A percentile compares a stretch with the other conserved stretches of the same genome.
phyloP scores from a whole-genome alignment of 2,113 vertebrate genomes.

The Campylomormyrus numenius region DNA sequence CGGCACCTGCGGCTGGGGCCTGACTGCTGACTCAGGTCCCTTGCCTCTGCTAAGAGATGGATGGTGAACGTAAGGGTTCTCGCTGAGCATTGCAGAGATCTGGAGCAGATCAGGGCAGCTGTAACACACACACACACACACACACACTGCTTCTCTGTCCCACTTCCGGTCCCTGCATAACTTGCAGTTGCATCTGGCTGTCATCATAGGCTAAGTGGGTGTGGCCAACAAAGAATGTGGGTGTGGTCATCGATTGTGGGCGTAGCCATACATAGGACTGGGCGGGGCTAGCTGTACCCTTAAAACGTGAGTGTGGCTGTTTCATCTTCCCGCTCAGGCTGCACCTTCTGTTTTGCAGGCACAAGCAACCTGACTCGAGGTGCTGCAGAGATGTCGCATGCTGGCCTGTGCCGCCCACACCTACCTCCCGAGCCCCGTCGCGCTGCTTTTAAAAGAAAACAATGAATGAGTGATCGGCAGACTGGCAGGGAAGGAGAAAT shows the following conservation, averaged over 20 bases:
- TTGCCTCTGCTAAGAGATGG: neutral
- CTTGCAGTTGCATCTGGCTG: neutral
- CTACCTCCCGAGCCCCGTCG: neutral
- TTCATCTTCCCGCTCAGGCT: neutral
- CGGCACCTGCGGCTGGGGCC: neutral
- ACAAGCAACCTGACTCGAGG: neutral
- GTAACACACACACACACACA: neutral
- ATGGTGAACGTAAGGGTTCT: neutral
- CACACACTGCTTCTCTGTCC: neutral
- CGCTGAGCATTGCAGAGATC: neutral
- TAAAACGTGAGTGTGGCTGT: neutral
- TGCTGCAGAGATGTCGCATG: neutral
- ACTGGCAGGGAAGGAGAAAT: neutral
- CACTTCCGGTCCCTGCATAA: neutral
- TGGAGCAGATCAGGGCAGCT: neutral
- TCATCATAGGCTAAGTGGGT: neutral
- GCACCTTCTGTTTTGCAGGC: neutral
- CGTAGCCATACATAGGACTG: neutral
- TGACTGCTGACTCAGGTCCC: conserved; percentile 4
- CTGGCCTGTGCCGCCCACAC: neutral
- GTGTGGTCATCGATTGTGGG: neutral
- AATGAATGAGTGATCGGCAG: neutral
- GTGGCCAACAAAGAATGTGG: neutral
- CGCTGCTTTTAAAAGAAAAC: neutral
- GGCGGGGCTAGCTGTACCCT: neutral